Evolutionary conservation across 2,113 vertebrate genomes (phyloP), one percentile per base, ranked within the genome.

Genomic region (Nanorana parkeri): DNA sequence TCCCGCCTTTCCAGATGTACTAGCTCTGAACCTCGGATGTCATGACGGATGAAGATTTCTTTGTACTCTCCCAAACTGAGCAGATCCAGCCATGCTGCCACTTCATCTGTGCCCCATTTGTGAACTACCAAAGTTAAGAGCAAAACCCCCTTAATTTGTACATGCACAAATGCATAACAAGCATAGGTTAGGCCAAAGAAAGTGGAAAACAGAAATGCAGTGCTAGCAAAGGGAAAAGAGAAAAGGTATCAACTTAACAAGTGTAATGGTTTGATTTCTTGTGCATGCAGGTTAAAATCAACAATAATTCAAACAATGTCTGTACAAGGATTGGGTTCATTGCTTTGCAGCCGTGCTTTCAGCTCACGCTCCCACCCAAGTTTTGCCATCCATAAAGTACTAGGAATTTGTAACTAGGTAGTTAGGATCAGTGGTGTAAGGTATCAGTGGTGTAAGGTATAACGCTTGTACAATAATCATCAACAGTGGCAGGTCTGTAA

Each of bases 91-190:
- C 98, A 99, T 94, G 95, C 87, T 92, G 96, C 97, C 95, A 99
- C 97, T 94, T 99, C 97, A 94, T 99, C 97, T 94, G 97, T 96
- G 93, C 97, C 97, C 98, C 98, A 99, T 89, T 97, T 96, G 92
- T 99, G 96, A 95, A 99, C 97, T 99, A 95, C 94, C 95, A 95
- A 95, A 96, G 94, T 96, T 95, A 95, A 96, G 94, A 96, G 95
- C 92, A 94, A 95, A 96, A 96, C 93, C 95, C 95, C 95, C 95
- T 94, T 96, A 94, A 94, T 94, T 94, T 93, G 90, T 92, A 92
- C 93, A 92, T 94, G 94, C 94, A 90, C 90, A 93, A 87, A 89
- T 87, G 91, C 92, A 92, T 89, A 83, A 95, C 92, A 95, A 94
- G 94, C 94, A 94, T 92, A 95, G 91, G 91, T 92, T 92, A 92